Conservation (phyloP, 64 coral and sea anemone genomes). For the Astreopora myriophthalma region DNA sequence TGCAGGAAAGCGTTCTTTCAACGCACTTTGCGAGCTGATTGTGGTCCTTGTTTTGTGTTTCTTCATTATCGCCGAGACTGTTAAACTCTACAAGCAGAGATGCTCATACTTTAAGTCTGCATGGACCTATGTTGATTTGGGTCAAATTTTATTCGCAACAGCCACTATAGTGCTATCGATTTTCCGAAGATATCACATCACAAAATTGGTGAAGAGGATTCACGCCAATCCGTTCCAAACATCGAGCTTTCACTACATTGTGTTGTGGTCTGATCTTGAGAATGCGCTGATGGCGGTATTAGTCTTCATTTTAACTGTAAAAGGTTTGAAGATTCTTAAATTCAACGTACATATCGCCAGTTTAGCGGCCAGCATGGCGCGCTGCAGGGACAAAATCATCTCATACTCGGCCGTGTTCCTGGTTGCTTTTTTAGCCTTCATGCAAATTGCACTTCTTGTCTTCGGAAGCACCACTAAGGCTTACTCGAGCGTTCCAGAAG, state of each 20-base stretch:
- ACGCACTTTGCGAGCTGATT: slow-evolving; percentile 80
- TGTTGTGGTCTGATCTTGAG: slow-evolving; percentile 89
- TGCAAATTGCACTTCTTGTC: slow-evolving; percentile 84
- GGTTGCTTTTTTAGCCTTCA: slow-evolving; percentile 77
- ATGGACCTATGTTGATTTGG: slow-evolving; percentile 82
- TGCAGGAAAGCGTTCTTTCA: slow-evolving; percentile 62
- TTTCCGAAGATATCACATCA: slow-evolving; percentile 80
- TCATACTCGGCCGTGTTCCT: slow-evolving; percentile 90
- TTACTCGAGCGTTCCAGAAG: slow-evolving; percentile 72
- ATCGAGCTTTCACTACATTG: slow-evolving; percentile 87
- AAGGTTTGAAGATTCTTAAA: slow-evolving; percentile 86
- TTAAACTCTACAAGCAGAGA: slow-evolving; percentile 70
- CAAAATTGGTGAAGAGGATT: slow-evolving; percentile 68
- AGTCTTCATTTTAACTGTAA: slow-evolving; percentile 83
- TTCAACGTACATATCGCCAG: slow-evolving; percentile 84
- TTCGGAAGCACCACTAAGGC: slow-evolving; percentile 65
- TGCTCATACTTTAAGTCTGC: slow-evolving; percentile 76
- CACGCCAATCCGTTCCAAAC: slow-evolving; percentile 89
- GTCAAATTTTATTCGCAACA: slow-evolving; percentile 61
- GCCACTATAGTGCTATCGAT: slow-evolving; percentile 77
- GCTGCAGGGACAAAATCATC: slow-evolving; percentile 53
- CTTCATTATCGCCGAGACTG: slow-evolving; percentile 66
- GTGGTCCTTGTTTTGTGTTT: slow-evolving; percentile 71
- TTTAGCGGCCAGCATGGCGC: slow-evolving; percentile 81
- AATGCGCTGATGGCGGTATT: slow-evolving; percentile 78